Conservation (phyloP, 1,140 invertebrate genomes). For the Hesperophylax magnus region DNA sequence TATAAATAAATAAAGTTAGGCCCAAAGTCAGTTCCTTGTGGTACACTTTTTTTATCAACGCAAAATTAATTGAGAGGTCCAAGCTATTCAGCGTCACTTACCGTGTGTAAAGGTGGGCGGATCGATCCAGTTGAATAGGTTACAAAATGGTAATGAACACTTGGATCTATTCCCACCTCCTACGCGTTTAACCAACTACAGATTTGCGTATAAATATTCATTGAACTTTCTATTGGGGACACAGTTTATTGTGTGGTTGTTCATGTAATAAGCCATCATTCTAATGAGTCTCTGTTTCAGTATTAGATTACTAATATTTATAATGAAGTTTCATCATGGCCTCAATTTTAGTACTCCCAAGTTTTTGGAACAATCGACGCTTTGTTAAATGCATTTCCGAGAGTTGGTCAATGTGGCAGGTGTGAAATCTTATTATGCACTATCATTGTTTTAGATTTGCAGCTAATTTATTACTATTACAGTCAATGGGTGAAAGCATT, state of each 20-base stretch:
- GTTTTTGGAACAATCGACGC: conserved; percentile 2
- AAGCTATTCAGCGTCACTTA: no score
- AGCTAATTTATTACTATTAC: no score
- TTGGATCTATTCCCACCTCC: neutral
- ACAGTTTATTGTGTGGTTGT: neutral
- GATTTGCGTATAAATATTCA: conserved; percentile 1
- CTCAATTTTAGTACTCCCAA: conserved; percentile 9
- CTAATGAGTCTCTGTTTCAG: neutral
- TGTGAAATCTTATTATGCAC: conserved; percentile 27
- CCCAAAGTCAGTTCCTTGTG: no score
- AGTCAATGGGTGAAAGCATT: no score
- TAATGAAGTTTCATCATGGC: neutral
- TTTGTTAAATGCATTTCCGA: conserved; percentile 15
- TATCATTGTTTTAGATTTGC: neutral
- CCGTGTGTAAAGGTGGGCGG: no score
- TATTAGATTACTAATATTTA: neutral
- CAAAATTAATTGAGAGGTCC: no score
- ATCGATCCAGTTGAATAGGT: neutral
- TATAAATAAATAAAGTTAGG: no score
- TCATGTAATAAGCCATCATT: neutral
- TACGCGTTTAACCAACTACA: neutral
- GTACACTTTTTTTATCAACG: no score
- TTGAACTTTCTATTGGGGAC: neutral
- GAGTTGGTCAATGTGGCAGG: conserved; percentile 2
- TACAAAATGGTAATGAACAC: conserved; percentile 9